Evolutionary conservation across 2,888 invertebrate genomes (phyloP).

Genomic region (Acleris literana): DNA sequence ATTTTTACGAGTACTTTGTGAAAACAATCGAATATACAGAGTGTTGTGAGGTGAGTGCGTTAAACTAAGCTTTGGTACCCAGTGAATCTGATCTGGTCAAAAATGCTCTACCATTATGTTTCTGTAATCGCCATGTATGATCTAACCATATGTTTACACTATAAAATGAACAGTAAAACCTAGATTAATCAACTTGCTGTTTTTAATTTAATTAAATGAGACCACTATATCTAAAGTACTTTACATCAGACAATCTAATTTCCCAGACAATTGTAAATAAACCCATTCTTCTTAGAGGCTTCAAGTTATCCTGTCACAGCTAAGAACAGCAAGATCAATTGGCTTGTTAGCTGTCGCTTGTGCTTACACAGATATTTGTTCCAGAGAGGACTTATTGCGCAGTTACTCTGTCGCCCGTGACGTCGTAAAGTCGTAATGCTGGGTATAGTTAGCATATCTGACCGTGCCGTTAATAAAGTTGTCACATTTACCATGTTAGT

Average conservation of each 20-base stretch:
- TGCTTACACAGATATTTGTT: constrained; percentile 8
- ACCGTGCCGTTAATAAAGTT: background rate
- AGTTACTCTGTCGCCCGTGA: constrained; percentile 9
- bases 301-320: constrained; percentile 10
- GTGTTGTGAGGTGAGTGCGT: too few species aligned
- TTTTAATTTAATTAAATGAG: too few species aligned
- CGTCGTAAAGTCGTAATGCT: constrained; percentile 14
- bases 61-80: too few species aligned
- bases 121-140: too few species aligned
- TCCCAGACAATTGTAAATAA: constrained; percentile 1
- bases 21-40: too few species aligned
- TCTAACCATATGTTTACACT: too few species aligned
- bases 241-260: background rate
- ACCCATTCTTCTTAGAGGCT: background rate
- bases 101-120: too few species aligned
- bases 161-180: too few species aligned
- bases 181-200: too few species aligned
- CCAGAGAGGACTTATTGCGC: constrained; percentile 9
- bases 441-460: background rate
- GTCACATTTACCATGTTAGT: background rate
- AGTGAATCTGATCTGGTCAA: too few species aligned
- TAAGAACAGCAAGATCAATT: constrained; percentile 16
- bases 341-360: constrained; percentile 5
- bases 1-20: too few species aligned
- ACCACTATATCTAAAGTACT: background rate